Percentiles rank a stretch among this genome's conserved stretches.
phyloP scores from a whole-genome alignment of 2,113 vertebrate genomes.

The Phyllopteryx taeniolatus region DNA sequence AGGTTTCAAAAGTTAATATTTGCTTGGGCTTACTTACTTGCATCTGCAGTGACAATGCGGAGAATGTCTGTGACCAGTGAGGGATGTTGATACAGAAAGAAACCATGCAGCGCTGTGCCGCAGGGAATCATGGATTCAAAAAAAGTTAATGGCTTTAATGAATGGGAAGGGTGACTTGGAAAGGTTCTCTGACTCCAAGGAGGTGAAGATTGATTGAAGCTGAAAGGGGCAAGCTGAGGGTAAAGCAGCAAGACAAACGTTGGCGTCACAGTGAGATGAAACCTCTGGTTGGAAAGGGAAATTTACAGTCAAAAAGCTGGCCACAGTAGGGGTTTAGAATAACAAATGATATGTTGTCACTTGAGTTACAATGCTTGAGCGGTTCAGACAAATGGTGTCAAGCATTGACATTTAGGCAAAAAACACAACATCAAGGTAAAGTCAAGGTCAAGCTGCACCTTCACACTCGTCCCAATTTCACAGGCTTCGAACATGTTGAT shows the following conservation, averaged over 20 bases:
- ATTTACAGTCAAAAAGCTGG: slow-evolving; percentile 15
- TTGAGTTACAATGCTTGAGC: neutral
- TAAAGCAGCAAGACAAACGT: slow-evolving; percentile 15
- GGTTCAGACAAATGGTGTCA: neutral
- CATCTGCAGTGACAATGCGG: neutral
- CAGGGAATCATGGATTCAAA: slow-evolving; percentile 41
- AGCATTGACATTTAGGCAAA: neutral
- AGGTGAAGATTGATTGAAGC: slow-evolving; percentile 37
- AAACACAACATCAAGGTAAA: neutral
- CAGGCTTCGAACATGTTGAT: slow-evolving; percentile 8
- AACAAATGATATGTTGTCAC: neutral
- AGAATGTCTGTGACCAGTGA: neutral
- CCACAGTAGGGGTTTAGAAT: slow-evolving; percentile 8
- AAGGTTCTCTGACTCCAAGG: slow-evolving; percentile 27
- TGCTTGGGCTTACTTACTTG: neutral
- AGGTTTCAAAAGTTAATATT: neutral
- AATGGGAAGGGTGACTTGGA: slow-evolving; percentile 42
- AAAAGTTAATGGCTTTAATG: slow-evolving; percentile 61
- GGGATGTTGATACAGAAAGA: neutral
- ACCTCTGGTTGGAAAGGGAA: slow-evolving; percentile 2
- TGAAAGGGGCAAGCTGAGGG: slow-evolving; percentile 28
- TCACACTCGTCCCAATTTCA: neutral
- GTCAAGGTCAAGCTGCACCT: neutral
- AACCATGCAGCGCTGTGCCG: neutral
- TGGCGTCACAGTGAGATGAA: slow-evolving; percentile 3